Conservation (phyloP, 1,140 invertebrate species). For the Nasonia vitripennis region DNA sequence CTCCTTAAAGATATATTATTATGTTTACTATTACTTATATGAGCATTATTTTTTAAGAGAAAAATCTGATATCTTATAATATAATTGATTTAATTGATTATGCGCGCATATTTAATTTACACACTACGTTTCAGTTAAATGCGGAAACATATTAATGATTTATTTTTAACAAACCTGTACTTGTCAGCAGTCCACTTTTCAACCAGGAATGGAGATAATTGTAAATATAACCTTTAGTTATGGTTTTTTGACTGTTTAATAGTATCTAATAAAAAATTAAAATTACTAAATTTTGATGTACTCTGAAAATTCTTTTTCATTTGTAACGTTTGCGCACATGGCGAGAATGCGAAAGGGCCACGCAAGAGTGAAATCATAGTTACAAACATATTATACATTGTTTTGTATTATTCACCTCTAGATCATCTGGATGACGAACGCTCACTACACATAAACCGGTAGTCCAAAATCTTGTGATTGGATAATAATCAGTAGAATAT, state of each 20-base stretch:
- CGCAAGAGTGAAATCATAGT: no score
- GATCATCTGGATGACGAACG: slow-evolving; percentile 62
- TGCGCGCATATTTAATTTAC: no score
- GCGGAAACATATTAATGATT: not conserved
- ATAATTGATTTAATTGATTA: no score
- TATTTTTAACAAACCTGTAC: slow-evolving; percentile 60
- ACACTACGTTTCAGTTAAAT: no score
- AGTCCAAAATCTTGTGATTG: slow-evolving; percentile 58
- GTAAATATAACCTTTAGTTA: slow-evolving; percentile 79
- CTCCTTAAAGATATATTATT: slow-evolving; percentile 73
- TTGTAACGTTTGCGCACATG: no score
- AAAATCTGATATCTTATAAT: no score
- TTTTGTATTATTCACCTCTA: slow-evolving; percentile 43
- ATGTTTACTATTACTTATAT: no score
- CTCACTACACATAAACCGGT: slow-evolving; percentile 41
- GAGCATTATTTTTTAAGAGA: no score
- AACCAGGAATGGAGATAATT: slow-evolving; percentile 81
- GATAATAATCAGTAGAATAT: slow-evolving; percentile 59
- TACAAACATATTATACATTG: not conserved
- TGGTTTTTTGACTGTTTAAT: slow-evolving; percentile 72
- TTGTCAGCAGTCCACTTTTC: slow-evolving; percentile 80
- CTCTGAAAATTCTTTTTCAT: no score
- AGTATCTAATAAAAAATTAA: slow-evolving; percentile 55
- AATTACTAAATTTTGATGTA: no score
- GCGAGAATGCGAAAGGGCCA: no score